Percentiles rank a stretch among this genome's conserved stretches.
These are phyloP conservation scores for Stenodema calcarata DNA, from an alignment of 2,888 invertebrate species.

Conservation along the genomic window DNA sequence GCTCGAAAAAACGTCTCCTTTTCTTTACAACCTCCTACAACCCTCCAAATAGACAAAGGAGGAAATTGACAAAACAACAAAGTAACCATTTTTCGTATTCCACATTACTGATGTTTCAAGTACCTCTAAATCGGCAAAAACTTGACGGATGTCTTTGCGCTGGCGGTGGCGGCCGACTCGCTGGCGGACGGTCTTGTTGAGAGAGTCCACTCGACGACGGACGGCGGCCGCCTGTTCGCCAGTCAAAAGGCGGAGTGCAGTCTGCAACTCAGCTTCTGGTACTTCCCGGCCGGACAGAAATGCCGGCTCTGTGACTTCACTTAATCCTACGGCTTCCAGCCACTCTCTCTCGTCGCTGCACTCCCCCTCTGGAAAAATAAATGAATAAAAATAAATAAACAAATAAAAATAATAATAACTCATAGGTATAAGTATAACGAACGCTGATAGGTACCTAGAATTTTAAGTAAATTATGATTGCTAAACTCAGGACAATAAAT, in stretches of 20 bases:
- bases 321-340: slow-evolving; percentile 76
- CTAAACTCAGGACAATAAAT: too few relatives aligned
- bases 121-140: slow-evolving; percentile 83
- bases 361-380: slow-evolving; percentile 55
- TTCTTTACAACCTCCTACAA: too few relatives aligned
- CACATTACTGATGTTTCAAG: slow-evolving; percentile 50
- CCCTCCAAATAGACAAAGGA: too few relatives aligned
- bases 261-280: slow-evolving; percentile 70
- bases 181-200: slow-evolving; percentile 77
- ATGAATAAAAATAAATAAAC: too few relatives aligned
- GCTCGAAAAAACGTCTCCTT: too few relatives aligned
- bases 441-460: too few relatives aligned
- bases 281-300: slow-evolving; percentile 71
- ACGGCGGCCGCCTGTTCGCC: slow-evolving; percentile 80
- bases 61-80: too few relatives aligned
- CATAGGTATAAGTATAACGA: too few relatives aligned
- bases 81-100: too few relatives aligned
- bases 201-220: slow-evolving; percentile 73
- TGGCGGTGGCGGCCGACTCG: slow-evolving; percentile 66
- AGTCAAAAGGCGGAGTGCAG: slow-evolving; percentile 65
- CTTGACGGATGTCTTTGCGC: slow-evolving; percentile 77
- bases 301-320: slow-evolving; percentile 74
- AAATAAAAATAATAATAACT: too few relatives aligned
- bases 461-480: too few relatives aligned
- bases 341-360: slow-evolving; percentile 80